These are phyloP conservation scores for Ctena decussata DNA, from an alignment of 2,888 invertebrate species.

Conservation along the genomic window DNA sequence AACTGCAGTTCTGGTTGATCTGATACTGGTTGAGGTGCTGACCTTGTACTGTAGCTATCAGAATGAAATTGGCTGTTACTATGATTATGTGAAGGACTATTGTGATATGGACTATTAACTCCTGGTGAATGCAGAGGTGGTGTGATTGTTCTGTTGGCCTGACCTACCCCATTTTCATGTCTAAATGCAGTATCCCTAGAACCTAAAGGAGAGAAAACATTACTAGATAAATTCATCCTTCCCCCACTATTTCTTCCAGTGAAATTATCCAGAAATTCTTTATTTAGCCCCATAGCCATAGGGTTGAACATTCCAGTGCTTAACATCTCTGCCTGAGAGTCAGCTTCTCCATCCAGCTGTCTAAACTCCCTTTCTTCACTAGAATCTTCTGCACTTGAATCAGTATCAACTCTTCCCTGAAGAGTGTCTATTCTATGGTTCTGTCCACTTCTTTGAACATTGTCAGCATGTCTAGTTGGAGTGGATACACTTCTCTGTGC, in stretches of 20 bases:
- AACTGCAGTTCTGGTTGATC: slow-evolving; percentile 41
- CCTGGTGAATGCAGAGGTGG: slow-evolving; percentile 60
- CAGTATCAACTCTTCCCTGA: not conserved
- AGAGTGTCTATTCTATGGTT: not conserved
- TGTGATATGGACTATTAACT: slow-evolving; percentile 39
- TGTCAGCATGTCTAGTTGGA: slow-evolving; percentile 40
- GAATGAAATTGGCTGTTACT: not conserved
- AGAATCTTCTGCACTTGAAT: slow-evolving; percentile 43
- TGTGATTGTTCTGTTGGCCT: not conserved
- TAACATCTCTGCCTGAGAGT: slow-evolving; percentile 33
- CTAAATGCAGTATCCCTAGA: not conserved
- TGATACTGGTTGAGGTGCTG: not conserved
- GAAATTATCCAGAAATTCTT: slow-evolving; percentile 63
- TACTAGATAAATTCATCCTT: slow-evolving; percentile 13
- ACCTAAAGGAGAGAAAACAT: slow-evolving; percentile 57
- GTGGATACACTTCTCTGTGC: slow-evolving; percentile 61
- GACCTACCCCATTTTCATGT: slow-evolving; percentile 1
- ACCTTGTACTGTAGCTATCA: not conserved
- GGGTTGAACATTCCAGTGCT: slow-evolving; percentile 61
- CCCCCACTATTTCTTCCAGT: slow-evolving; percentile 41
- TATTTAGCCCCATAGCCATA: slow-evolving; percentile 52
- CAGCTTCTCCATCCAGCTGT: slow-evolving; percentile 60
- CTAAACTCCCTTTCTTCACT: slow-evolving; percentile 43
- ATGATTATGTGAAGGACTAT: not conserved
- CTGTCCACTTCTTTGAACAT: not conserved